Base-by-base conservation (phyloP, 2,888 invertebrate genomes). In the Aphodius granarius region DNA sequence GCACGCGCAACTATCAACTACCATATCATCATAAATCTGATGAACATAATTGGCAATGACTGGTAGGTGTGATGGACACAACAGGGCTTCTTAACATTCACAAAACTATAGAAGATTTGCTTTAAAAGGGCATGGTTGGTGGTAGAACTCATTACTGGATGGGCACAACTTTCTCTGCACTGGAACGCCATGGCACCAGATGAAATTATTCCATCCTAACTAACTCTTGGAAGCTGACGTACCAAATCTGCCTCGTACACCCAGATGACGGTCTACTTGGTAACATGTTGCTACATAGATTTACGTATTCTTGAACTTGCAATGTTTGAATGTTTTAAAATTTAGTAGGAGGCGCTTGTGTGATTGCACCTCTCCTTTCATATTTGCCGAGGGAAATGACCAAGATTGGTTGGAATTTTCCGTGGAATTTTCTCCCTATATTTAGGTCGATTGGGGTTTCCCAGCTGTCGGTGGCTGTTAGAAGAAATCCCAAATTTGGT, bases 121-220 rank as follows among this genome's bases (percentile, higher is more conserved):
- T 90, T 89, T 20, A 92, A 88, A 19, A 91, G 91, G 18, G 91
- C 91, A 81, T 93, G 92, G 81, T 91, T 91, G n/a, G 91, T 90
- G 0, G 91, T 90, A 20, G 21, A 21, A 78, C 89, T 89, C 1
- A 85, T 86, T 20, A 88, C 78, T 0, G 88, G 87, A 43, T 86
- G 89, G 0, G 88, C 84, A 83, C 92, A 92, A 70, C 87, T 86
- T 0, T 92, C 92, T 73, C 86, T 86, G 83, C 92, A 92, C 79
- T 90, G 90, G 82, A 89, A 90, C 13, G 92, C 91, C 78, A 89
- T 89, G 83, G 91, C 92, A 2, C 87, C 87, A 78, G 79, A 93
- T 91, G 86, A 91, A 91, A 0, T 90, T 88, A 3, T 90, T 88
- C 89, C 92, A 91, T 0, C 91, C 91, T 66, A 92, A n/a, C n/a